phyloP scores from a whole-genome alignment of 2,113 vertebrate species.

The Phrynocephalus versicolor region DNA sequence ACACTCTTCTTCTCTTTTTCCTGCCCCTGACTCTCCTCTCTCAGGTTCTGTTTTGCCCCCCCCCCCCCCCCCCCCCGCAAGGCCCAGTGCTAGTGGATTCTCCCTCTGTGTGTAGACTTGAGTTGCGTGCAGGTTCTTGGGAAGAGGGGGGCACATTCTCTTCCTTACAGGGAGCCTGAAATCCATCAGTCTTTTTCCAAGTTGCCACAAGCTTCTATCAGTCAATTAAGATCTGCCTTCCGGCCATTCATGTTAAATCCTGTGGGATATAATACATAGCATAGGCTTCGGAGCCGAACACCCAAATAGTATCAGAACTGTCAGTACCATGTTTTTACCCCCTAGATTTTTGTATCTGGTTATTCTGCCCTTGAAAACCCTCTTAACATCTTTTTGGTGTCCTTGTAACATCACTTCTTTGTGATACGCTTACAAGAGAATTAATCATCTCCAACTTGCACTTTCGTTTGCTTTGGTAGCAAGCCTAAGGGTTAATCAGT shows the following conservation, averaged over 20 bases:
- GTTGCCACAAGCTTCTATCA: not conserved
- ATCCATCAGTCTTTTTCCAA: not conserved
- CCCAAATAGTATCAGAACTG: not conserved
- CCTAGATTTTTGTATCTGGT: not conserved
- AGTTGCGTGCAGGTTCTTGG: too few relatives aligned
- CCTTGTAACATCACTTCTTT: conserved; percentile 3
- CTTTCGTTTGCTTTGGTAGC: conserved; percentile 20
- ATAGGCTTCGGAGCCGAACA: not conserved
- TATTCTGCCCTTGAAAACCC: not conserved
- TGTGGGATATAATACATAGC: not conserved
- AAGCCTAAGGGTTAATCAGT: conserved; percentile 20
- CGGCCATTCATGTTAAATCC: not conserved
- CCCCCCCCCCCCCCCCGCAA: too few relatives aligned
- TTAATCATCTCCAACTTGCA: conserved; percentile 20
- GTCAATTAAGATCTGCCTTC: not conserved
- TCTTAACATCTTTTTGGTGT: not conserved
- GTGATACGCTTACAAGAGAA: conserved; percentile 9
- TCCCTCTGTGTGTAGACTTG: too few relatives aligned
- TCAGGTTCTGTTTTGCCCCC: too few relatives aligned
- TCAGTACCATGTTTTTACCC: not conserved
- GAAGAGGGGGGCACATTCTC: too few relatives aligned
- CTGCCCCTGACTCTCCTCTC: too few relatives aligned
- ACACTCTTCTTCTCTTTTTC: too few relatives aligned
- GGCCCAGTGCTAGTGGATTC: too few relatives aligned
- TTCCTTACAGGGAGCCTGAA: not conserved